Percentiles rank a stretch among this genome's conserved stretches.
Evolutionary conservation across 2,113 vertebrate genomes (phyloP).

Genomic region (Melanocharis versteri): DNA sequence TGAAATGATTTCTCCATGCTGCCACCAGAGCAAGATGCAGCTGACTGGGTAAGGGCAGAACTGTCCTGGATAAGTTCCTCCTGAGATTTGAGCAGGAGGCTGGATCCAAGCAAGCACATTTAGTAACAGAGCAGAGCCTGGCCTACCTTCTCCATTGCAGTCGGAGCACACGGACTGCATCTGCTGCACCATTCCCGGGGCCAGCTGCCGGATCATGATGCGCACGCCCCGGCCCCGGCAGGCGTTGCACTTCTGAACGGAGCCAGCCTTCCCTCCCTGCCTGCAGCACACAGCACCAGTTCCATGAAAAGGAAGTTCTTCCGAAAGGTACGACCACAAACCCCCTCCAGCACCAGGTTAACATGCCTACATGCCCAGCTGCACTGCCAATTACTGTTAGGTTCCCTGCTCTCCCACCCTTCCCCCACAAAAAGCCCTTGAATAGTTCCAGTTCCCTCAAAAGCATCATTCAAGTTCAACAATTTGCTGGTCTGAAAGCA

Average conservation of each 20-base stretch:
- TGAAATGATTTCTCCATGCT: background rate
- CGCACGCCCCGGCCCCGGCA: slow-evolving; percentile 93
- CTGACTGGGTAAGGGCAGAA: background rate
- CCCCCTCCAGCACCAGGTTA: background rate
- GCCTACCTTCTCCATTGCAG: slow-evolving; percentile 94
- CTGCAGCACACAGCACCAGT: slow-evolving; percentile 68
- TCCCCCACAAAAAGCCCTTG: background rate
- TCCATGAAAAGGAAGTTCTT: background rate
- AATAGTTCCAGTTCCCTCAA: background rate
- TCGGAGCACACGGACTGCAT: slow-evolving; percentile 98
- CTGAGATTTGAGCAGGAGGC: background rate
- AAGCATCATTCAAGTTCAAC: background rate
- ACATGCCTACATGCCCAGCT: background rate
- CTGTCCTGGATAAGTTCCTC: background rate
- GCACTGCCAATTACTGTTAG: background rate
- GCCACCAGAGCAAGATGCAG: background rate
- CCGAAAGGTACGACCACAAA: background rate
- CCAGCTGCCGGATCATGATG: slow-evolving; percentile 98
- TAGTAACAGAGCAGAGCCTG: background rate
- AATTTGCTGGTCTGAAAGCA: background rate
- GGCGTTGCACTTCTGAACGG: slow-evolving; percentile 92
- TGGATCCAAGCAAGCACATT: background rate
- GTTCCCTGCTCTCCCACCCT: background rate
- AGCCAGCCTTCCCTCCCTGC: slow-evolving; percentile 95
- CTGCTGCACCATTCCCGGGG: slow-evolving; percentile 98